These are phyloP conservation scores for Campylorhamphus procurvoides DNA, from an alignment of 2,113 vertebrate genomes.

Conservation along the genomic window DNA sequence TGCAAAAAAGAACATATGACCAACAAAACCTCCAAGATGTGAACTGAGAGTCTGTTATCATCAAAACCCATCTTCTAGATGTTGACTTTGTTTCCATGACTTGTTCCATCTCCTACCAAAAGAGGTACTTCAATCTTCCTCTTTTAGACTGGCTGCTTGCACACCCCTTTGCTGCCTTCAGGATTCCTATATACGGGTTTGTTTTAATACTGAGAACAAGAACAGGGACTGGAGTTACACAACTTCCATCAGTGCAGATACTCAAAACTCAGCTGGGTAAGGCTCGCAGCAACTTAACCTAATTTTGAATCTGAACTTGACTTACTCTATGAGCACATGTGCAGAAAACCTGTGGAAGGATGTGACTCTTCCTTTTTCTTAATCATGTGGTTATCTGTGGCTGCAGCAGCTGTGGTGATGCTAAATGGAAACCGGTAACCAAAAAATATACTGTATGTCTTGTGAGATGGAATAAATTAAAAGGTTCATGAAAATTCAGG, in stretches of 20 bases:
- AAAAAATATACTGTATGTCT: neutral
- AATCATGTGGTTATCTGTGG: neutral
- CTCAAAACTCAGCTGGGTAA: neutral
- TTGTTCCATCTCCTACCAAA: neutral
- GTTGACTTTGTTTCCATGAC: neutral
- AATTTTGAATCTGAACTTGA: neutral
- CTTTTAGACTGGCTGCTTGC: neutral
- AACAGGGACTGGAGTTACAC: neutral
- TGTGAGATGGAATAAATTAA: neutral
- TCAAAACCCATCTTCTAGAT: neutral
- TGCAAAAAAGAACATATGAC: neutral
- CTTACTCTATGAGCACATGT: rapidly evolving
- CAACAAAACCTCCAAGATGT: neutral
- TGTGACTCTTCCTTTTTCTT: neutral
- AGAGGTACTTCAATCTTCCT: neutral
- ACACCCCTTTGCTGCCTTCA: neutral
- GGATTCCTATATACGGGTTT: neutral
- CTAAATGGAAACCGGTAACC: neutral
- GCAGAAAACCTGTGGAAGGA: neutral
- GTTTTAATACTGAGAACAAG: neutral
- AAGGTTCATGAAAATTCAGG: neutral
- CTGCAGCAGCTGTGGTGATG: neutral
- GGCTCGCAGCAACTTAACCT: neutral
- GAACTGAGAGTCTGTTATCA: neutral
- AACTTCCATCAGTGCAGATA: neutral